Evolutionary conservation across 2,888 invertebrate species (phyloP).

Genomic region (Melieria picta): DNA sequence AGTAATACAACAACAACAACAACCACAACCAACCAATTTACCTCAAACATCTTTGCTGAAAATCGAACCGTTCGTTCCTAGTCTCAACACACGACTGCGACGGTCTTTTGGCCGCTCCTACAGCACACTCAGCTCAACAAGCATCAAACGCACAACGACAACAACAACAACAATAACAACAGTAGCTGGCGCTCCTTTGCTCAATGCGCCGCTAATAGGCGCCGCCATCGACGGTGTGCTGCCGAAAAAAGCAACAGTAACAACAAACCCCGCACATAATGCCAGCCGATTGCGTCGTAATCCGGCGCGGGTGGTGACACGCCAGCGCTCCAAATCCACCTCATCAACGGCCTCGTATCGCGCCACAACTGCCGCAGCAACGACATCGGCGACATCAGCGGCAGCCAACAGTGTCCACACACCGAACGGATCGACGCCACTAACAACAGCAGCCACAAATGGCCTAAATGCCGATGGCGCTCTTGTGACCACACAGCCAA

Average conservation of each 20-base stretch:
- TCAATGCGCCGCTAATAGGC: constrained; percentile 23
- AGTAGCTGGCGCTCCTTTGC: background rate
- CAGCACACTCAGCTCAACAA: constrained; percentile 62
- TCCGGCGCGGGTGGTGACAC: constrained; percentile 46
- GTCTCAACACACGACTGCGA: constrained; percentile 60
- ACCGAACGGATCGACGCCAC: background rate
- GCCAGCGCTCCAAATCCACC: constrained; percentile 59
- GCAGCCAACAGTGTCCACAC: constrained; percentile 35
- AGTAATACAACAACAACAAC: constrained; percentile 33
- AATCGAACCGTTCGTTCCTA: constrained; percentile 67
- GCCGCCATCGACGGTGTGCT: constrained; percentile 30
- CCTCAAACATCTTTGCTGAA: constrained; percentile 65
- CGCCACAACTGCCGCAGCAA: background rate
- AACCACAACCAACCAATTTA: constrained; percentile 55
- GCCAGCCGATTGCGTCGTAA: constrained; percentile 48
- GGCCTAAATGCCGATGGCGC: constrained; percentile 43
- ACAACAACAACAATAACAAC: background rate
- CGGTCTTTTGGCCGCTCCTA: constrained; percentile 65
- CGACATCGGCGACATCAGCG: constrained; percentile 1
- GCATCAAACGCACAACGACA: constrained; percentile 37
- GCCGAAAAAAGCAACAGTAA: constrained; percentile 34
- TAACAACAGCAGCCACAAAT: constrained; percentile 41
- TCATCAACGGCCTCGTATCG: constrained; percentile 50
- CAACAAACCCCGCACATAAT: constrained; percentile 23
- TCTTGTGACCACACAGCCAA: constrained; percentile 59